Conservation (phyloP, 2,113 vertebrate species). For the Pollimyrus isidori region DNA sequence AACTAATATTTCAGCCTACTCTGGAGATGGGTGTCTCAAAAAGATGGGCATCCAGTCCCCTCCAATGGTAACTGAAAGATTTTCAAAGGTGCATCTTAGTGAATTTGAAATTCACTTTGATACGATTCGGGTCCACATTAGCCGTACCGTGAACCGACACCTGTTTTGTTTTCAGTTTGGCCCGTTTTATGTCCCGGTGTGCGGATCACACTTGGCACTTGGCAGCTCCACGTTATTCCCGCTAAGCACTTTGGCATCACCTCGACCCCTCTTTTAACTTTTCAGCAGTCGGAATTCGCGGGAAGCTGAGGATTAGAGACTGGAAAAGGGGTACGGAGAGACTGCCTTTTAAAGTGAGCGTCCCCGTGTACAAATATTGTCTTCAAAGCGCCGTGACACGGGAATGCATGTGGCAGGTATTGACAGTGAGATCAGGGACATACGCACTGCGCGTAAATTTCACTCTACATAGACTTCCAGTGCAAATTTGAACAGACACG, state of each 20-base stretch:
- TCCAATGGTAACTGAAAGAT: background rate
- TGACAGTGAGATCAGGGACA: background rate
- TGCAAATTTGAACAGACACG: background rate
- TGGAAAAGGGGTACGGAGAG: background rate
- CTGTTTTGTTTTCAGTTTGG: conserved; percentile 10
- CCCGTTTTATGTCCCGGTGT: background rate
- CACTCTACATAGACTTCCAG: conserved; percentile 7
- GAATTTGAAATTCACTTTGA: conserved; percentile 4
- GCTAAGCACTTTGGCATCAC: conserved; percentile 1
- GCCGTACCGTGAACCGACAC: background rate
- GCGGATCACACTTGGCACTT: background rate
- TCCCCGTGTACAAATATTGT: background rate
- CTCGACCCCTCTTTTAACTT: background rate
- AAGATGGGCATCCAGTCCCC: background rate
- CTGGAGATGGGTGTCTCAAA: background rate
- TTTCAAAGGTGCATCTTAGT: background rate
- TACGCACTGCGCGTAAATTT: background rate
- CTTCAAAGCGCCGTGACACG: background rate
- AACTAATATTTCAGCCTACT: background rate
- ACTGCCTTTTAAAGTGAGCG: background rate
- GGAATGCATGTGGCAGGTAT: conserved; percentile 5
- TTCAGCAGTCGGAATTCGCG: background rate
- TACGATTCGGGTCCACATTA: background rate
- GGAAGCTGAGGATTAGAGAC: conserved; percentile 5
- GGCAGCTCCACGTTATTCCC: background rate